phyloP scores from a whole-genome alignment of 92 coral and sea anemone species.

The Hydrozoanthus gracilis region DNA sequence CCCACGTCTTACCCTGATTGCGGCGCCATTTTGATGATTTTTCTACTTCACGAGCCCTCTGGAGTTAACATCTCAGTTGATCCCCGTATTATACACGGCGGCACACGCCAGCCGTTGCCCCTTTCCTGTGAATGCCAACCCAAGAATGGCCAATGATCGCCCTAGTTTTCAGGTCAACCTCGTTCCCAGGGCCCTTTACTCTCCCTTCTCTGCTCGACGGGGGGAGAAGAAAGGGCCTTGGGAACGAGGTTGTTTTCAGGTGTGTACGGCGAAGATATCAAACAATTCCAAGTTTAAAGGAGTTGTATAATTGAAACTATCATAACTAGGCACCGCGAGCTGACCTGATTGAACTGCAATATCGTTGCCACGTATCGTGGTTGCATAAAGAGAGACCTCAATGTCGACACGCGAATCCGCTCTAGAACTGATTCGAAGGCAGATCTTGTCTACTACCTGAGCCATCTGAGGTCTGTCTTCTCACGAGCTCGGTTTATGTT shows the following conservation, averaged over 20 bases:
- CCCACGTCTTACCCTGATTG: too few species aligned
- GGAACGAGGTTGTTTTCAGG: not conserved
- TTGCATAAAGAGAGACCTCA: slow-evolving; percentile 63
- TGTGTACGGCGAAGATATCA: not conserved
- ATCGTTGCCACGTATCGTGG: slow-evolving; percentile 60
- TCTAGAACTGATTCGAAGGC: slow-evolving; percentile 42
- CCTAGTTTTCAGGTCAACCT: not conserved
- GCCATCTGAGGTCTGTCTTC: slow-evolving; percentile 63
- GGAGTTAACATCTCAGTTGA: not conserved
- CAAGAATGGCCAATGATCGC: not conserved
- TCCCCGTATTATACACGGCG: not conserved
- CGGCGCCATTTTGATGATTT: too few species aligned
- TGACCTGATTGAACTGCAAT: slow-evolving; percentile 56
- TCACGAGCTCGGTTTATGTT: slow-evolving; percentile 5
- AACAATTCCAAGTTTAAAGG: not conserved
- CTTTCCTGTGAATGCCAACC: not conserved
- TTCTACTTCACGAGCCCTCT: too few species aligned
- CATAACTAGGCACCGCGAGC: slow-evolving; percentile 56
- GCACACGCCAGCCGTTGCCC: not conserved
- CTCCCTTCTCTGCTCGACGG: too few species aligned
- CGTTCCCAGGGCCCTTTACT: too few species aligned
- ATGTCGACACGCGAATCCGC: slow-evolving; percentile 53
- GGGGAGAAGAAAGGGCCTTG: not conserved
- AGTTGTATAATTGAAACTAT: slow-evolving; percentile 50
- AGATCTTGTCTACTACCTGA: slow-evolving; percentile 60